Evolutionary conservation across 2,888 invertebrate genomes (phyloP).

Genomic region (Nomada flava): DNA sequence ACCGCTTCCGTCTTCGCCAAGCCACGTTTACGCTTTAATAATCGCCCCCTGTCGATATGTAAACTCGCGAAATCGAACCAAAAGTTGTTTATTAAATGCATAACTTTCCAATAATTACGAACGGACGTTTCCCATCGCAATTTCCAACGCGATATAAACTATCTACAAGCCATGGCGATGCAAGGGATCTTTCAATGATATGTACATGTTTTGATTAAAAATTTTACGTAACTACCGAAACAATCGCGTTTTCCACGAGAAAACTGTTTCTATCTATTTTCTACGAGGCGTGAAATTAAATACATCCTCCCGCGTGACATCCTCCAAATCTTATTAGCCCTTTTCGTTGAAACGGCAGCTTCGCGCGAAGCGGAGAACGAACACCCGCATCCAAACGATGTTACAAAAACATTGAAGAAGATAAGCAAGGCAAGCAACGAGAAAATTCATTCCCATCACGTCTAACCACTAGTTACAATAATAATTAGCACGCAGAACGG

Average conservation of each 20-base stretch:
- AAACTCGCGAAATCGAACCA: not conserved
- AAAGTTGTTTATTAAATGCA: not conserved
- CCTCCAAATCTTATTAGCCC: not conserved
- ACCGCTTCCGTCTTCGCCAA: slow-evolving; percentile 51
- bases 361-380: slow-evolving; percentile 47
- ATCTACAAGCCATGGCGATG: no score
- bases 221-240: no score
- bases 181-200: no score
- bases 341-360: slow-evolving; percentile 18
- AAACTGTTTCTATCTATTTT: not conserved
- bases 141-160: no score
- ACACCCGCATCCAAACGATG: slow-evolving; percentile 36
- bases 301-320: not conserved
- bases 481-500: slow-evolving; percentile 61
- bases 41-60: not conserved
- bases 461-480: slow-evolving; percentile 50
- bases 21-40: slow-evolving; percentile 12
- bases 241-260: no score
- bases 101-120: not conserved
- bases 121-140: no score
- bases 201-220: no score
- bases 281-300: not conserved
- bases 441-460: slow-evolving; percentile 15
- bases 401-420: slow-evolving; percentile 38
- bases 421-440: slow-evolving; percentile 46